These are phyloP conservation scores for Xylocopa sonorina DNA, from an alignment of 1,140 invertebrate genomes.

Conservation along the genomic window DNA sequence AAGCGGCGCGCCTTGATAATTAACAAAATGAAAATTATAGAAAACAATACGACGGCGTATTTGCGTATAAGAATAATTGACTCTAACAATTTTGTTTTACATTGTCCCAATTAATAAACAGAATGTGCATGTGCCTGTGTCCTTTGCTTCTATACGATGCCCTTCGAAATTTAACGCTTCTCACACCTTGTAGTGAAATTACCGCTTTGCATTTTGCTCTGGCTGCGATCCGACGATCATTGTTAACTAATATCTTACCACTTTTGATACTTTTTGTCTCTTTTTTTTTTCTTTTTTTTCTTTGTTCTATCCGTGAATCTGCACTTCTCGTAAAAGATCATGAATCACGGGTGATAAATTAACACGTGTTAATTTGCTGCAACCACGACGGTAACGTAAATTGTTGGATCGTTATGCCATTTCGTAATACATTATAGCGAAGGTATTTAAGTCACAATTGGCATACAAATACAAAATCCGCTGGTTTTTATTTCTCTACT, in stretches of 20 bases:
- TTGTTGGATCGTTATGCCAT: conserved; percentile 56
- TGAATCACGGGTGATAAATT: conserved; percentile 45
- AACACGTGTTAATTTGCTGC: conserved; percentile 81
- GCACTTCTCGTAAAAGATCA: conserved; percentile 12
- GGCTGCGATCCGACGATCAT: conserved; percentile 59
- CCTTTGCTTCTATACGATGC: conserved; percentile 76
- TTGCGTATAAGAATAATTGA: conserved; percentile 67
- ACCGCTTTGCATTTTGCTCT: conserved; percentile 67
- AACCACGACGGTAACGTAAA: conserved; percentile 73
- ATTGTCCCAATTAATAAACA: conserved; percentile 82
- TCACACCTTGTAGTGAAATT: conserved; percentile 55
- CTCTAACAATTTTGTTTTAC: conserved; percentile 78
- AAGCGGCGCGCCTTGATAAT: conserved; percentile 56
- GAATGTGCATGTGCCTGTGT: conserved; percentile 82
- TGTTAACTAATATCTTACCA: conserved; percentile 24
- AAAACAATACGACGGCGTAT: conserved; percentile 62
- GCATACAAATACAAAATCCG: neutral
- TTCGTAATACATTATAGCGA: conserved; percentile 6
- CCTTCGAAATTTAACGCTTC: conserved; percentile 72
- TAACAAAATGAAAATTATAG: conserved; percentile 54
- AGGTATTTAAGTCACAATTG: neutral
- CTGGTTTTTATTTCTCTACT: conserved; percentile 24
- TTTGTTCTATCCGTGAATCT: conserved; percentile 31
- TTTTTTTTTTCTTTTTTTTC: conserved; percentile 37
- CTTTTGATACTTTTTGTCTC: conserved; percentile 35